Evolutionary conservation across 1,140 invertebrate genomes (phyloP).

Genomic region (Leptestheria dahalacensis): DNA sequence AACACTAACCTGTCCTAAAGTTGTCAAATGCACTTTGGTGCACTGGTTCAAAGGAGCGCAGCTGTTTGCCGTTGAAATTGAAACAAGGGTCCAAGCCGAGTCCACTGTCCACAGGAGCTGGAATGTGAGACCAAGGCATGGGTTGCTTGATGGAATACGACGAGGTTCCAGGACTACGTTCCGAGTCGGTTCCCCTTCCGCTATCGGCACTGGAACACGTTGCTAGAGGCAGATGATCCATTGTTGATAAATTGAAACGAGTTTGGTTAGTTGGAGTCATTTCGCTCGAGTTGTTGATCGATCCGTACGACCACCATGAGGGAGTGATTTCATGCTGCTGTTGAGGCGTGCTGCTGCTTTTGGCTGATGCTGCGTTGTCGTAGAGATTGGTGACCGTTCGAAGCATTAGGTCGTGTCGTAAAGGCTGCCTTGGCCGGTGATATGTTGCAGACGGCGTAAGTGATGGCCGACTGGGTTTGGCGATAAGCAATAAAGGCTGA

Average conservation of each 20-base stretch:
- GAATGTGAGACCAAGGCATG: not conserved
- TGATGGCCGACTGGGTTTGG: slow-evolving; percentile 1
- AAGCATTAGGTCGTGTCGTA: not conserved
- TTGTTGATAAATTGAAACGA: not conserved
- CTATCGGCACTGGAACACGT: slow-evolving; percentile 10
- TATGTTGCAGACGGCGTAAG: slow-evolving; percentile 8
- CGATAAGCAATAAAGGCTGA: slow-evolving; percentile 16
- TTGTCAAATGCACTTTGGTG: not conserved
- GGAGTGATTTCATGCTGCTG: not conserved
- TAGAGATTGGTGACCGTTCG: not conserved
- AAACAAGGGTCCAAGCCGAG: not conserved
- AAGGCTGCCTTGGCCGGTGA: not conserved
- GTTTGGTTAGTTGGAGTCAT: not conserved
- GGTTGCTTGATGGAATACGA: not conserved
- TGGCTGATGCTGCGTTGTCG: not conserved
- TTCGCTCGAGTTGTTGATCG: not conserved
- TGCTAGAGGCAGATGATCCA: slow-evolving; percentile 1
- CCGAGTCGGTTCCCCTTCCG: slow-evolving; percentile 16
- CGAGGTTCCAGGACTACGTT: slow-evolving; percentile 7
- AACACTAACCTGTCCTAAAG: not conserved
- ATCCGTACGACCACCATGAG: not conserved
- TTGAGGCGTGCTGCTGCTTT: not conserved
- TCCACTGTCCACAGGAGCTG: not conserved
- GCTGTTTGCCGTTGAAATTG: not conserved
- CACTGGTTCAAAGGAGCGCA: not conserved